A percentile compares a stretch with the other conserved stretches of the same genome.
phyloP scores from a whole-genome alignment of 2,888 invertebrate genomes.

The Saturnia japonica region DNA sequence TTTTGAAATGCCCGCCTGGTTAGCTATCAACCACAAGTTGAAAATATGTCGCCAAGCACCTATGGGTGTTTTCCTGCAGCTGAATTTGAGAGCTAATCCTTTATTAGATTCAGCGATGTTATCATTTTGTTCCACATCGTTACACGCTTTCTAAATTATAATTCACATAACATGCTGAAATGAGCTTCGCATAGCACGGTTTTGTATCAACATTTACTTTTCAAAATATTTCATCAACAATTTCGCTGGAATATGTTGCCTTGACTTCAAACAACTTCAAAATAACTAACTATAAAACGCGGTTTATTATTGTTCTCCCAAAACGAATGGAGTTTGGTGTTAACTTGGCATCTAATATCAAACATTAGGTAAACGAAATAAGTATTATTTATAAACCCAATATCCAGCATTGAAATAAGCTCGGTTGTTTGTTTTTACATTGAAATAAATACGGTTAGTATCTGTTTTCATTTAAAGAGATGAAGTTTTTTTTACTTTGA shows the following conservation, averaged over 20 bases:
- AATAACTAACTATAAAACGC: neutral
- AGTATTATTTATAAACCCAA: neutral
- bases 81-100: too few relatives aligned
- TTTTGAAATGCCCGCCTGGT: too few relatives aligned
- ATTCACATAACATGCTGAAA: neutral
- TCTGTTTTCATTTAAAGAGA: neutral
- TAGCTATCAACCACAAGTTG: too few relatives aligned
- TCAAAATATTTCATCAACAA: conserved; percentile 5
- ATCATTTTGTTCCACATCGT: too few relatives aligned
- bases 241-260: neutral
- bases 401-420: neutral
- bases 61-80: too few relatives aligned
- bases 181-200: too few relatives aligned
- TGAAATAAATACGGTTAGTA: neutral
- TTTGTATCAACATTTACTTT: neutral
- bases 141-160: neutral
- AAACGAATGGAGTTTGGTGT: neutral
- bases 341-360: conserved; percentile 8
- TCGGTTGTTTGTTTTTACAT: neutral
- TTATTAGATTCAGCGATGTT: too few relatives aligned
- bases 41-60: too few relatives aligned
- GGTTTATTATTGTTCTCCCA: neutral
- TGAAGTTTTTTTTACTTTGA: too few relatives aligned
- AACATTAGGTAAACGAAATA: neutral
- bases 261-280: conserved; percentile 1